Evolutionary conservation across 2,888 invertebrate species (phyloP).

Genomic region (Boloria selene): DNA sequence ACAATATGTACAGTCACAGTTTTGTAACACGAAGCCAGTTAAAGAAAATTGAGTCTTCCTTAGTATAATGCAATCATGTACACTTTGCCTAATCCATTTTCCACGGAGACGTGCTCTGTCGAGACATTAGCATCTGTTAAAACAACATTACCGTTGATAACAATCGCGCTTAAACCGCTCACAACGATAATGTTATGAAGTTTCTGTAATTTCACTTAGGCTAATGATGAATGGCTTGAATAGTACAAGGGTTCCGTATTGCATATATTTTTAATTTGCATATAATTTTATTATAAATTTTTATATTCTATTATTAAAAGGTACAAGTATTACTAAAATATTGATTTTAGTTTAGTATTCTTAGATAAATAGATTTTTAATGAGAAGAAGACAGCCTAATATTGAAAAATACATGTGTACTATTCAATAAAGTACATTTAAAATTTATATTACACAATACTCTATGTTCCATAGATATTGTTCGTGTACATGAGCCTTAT

Average conservation of each 20-base stretch:
- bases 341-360: too few species aligned
- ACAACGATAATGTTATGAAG: conserved; percentile 52
- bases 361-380: too few species aligned
- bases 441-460: too few species aligned
- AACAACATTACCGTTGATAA: conserved; percentile 68
- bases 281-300: not conserved
- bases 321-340: too few species aligned
- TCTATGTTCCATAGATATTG: too few species aligned
- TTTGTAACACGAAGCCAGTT: conserved; percentile 17
- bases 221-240: conserved; percentile 17
- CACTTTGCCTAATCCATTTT: conserved; percentile 43
- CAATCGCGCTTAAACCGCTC: conserved; percentile 60
- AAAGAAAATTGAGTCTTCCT: conserved; percentile 20
- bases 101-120: conserved; percentile 48
- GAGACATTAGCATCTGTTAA: conserved; percentile 77
- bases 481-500: too few species aligned
- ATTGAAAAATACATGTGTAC: too few species aligned
- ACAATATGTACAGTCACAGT: conserved; percentile 8
- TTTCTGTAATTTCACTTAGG: conserved; percentile 55
- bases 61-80: conserved; percentile 18
- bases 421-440: too few species aligned
- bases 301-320: too few species aligned
- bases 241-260: conserved; percentile 44
- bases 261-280: not conserved
- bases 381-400: too few species aligned